Evolutionary conservation across 2,888 invertebrate genomes (phyloP).

Genomic region (Drosophila neutralis): DNA sequence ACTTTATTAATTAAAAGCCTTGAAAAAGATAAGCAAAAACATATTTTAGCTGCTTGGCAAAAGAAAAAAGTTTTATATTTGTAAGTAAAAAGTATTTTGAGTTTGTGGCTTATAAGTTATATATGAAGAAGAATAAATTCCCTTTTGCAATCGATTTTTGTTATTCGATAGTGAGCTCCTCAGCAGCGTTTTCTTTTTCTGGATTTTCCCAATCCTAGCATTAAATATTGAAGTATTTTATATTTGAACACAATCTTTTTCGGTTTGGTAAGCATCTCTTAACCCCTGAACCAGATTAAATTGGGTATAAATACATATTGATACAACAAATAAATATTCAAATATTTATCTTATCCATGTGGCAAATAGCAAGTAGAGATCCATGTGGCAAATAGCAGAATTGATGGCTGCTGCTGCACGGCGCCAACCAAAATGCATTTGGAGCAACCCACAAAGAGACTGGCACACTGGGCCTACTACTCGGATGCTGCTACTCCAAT

Average conservation of each 20-base stretch:
- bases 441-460: slow-evolving; percentile 7
- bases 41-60: neutral
- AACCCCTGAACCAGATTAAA: neutral
- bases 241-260: neutral
- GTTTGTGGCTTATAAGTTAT: neutral
- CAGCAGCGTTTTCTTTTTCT: neutral
- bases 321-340: neutral
- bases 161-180: neutral
- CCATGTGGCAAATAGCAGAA: neutral
- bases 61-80: neutral
- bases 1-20: neutral
- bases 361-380: neutral
- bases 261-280: neutral
- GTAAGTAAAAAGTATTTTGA: neutral
- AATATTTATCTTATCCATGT: neutral
- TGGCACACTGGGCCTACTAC: slow-evolving; percentile 3
- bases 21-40: neutral
- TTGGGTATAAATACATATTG: neutral
- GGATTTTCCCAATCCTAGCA: neutral
- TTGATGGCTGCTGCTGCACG: neutral
- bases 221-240: neutral
- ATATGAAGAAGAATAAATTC: neutral
- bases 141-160: neutral
- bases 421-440: slow-evolving; percentile 21
- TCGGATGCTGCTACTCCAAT: slow-evolving; percentile 26